Base-by-base conservation (phyloP, 2,797 vertebrate genomes). In the Sebastes kiyomatsui region DNA sequence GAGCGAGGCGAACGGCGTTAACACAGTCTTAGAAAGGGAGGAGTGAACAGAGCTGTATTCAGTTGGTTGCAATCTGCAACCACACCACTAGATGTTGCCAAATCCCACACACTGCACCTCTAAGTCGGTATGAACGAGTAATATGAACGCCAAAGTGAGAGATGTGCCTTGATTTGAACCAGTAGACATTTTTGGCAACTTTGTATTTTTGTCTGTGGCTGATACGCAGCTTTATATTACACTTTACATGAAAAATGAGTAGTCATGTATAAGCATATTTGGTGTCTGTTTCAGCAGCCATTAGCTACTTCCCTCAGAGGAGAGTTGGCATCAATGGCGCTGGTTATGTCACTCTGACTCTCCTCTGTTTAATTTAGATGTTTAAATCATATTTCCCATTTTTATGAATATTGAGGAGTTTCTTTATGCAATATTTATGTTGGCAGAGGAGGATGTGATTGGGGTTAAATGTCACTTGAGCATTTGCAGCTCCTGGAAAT, bases 371-470 rank as follows among this genome's bases (percentile, higher is more conserved):
- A 3, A 49, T 49, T 49, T 20, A 49, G 46, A 49, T 42, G 38
- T 42, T 49, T 49, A 20, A 20, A 49, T 52, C 4, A 66, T 10
- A 12, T 33, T 2, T 2, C 61, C 22, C 4, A 28, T 11, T 76
- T 52, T 20, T 58, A 62, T 82, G 56, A 65, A 68, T 79, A 73
- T 79, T 58, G 68, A 49, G 59, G 28, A 12, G 35, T 42, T 64
- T 68, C 28, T 33, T 18, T 60, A 72, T 79, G 67, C 22, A 65
- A 8, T 69, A 77, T 75, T 67, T 42, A 75, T 69, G 42, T n/a
- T 58, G 67, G 71, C 58, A 72, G 76, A 35, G 7, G 20, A 78
- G 20, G n/a, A 25, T 32, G 27, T 32, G 58, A 78, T 74, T 55
- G 67, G 55, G 30, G 69, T 70, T 60, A 56, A 76, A 83, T 69